These are phyloP conservation scores for Hippocampus mohnikei DNA, from an alignment of 2,113 vertebrate genomes.

Conservation along the genomic window DNA sequence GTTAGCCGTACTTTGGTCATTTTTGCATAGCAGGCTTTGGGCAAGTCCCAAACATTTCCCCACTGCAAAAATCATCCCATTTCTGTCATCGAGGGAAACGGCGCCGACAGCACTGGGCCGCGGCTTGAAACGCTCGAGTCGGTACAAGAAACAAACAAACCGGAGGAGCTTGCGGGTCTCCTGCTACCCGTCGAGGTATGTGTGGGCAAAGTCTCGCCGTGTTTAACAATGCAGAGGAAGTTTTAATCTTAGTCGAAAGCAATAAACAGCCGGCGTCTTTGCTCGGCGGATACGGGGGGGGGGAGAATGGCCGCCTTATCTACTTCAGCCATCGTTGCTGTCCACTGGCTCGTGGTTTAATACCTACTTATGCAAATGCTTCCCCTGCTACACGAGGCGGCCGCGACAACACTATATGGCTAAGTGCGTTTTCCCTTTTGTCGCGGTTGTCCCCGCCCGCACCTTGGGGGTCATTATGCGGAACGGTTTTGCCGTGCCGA, in stretches of 20 bases:
- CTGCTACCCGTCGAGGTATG: background rate
- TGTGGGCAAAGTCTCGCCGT: background rate
- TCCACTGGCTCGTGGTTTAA: slow-evolving; percentile 55
- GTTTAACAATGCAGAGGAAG: background rate
- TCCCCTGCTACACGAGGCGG: slow-evolving; percentile 37
- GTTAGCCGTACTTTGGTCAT: no score
- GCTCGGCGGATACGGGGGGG: slow-evolving; percentile 11
- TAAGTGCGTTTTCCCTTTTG: slow-evolving; percentile 33
- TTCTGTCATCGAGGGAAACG: background rate
- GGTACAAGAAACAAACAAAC: background rate
- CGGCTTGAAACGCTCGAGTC: background rate
- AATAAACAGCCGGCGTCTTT: slow-evolving; percentile 40
- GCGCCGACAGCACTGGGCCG: background rate
- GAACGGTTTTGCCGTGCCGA: slow-evolving; percentile 40
- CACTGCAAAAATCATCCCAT: no score
- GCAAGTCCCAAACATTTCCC: no score
- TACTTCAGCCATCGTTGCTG: slow-evolving; percentile 54
- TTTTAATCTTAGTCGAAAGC: slow-evolving; percentile 12
- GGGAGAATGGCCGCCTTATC: slow-evolving; percentile 44
- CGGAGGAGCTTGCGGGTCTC: background rate
- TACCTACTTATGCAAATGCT: slow-evolving; percentile 66
- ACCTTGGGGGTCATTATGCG: slow-evolving; percentile 9
- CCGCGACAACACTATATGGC: slow-evolving; percentile 31
- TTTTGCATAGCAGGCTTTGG: no score
- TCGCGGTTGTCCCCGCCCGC: slow-evolving; percentile 5